Evolutionary conservation across 2,113 vertebrate genomes (phyloP), one percentile per base, ranked within the genome.

Genomic region (Hemibagrus wyckioides): DNA sequence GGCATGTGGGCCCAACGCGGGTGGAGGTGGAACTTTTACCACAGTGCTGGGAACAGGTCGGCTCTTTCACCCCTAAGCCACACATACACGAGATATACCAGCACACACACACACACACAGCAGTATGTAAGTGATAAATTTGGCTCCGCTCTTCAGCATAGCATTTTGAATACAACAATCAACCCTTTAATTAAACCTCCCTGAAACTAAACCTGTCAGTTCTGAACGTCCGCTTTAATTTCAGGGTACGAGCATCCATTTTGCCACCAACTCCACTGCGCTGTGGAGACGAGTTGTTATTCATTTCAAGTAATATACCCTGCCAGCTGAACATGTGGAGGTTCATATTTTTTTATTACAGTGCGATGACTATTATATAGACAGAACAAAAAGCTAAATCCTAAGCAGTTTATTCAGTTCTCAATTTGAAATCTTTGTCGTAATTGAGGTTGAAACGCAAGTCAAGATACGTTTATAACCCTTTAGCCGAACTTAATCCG

Each of bases 21-120:
- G 98, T 99, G 28, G 98, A 99, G 93, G 97, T 97, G 36, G 98
- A 99, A 89, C 97, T 99, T 79, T 93, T 99, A 90, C 98, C 98
- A 1, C 98, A 99, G 86, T 99, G 98, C 92, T 99, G 98, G 98
- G 98, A 99, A 92, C 98, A 99, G 97, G 98, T 99, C 93, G 93
- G 73, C 57, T 59, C 23, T 73, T 75, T 73, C 30, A 41, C 59
- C 15, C 86, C 30, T 30, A 50, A 52, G 11, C 77, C 50, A 52
- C 56, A 44, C 13, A 73, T 57, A 54, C 23, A 56, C n/a, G n/a
- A n/a, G n/a, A 77, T 4, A 59, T n/a, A 59, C n/a, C n/a, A 33
- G 30, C 82, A 41, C 67, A 77, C 44, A 30, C 39, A 67, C 39
- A 73, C n/a, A 28, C 71, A 63, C n/a, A 65, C 71, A 28, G 56